Conservation (phyloP, 1,140 invertebrate genomes). For the Lasioglossum baleicum region DNA sequence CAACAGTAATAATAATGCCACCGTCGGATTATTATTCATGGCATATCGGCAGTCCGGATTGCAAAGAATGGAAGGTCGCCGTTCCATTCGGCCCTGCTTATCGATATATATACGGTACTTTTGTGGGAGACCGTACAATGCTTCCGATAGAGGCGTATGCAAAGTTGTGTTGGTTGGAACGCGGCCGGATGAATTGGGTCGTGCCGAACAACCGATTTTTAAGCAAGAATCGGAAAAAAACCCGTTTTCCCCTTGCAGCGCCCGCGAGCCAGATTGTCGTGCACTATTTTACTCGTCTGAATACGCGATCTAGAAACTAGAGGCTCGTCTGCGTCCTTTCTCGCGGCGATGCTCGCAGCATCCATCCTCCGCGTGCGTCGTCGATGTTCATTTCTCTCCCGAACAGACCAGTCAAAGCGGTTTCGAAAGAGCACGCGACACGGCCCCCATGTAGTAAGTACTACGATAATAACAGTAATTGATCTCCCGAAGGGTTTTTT, state of each 20-base stretch:
- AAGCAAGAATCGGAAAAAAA: too few relatives aligned
- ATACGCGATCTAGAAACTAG: too few relatives aligned
- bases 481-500: too few relatives aligned
- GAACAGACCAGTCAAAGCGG: too few relatives aligned
- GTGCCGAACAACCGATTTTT: not conserved
- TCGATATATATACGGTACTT: not conserved
- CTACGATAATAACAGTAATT: too few relatives aligned
- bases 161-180: not conserved
- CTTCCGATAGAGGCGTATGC: not conserved
- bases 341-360: too few relatives aligned
- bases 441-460: too few relatives aligned
- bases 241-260: not conserved
- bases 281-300: not conserved
- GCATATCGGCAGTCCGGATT: not conserved
- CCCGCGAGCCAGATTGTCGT: not conserved
- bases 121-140: not conserved
- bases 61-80: not conserved
- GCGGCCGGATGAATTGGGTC: not conserved
- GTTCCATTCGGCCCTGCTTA: not conserved
- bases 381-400: too few relatives aligned
- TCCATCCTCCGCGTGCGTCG: too few relatives aligned
- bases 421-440: too few relatives aligned
- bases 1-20: not conserved
- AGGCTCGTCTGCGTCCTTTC: too few relatives aligned
- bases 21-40: not conserved